phyloP scores from a whole-genome alignment of 1,140 invertebrate genomes.

The Epicauta chinensis region DNA sequence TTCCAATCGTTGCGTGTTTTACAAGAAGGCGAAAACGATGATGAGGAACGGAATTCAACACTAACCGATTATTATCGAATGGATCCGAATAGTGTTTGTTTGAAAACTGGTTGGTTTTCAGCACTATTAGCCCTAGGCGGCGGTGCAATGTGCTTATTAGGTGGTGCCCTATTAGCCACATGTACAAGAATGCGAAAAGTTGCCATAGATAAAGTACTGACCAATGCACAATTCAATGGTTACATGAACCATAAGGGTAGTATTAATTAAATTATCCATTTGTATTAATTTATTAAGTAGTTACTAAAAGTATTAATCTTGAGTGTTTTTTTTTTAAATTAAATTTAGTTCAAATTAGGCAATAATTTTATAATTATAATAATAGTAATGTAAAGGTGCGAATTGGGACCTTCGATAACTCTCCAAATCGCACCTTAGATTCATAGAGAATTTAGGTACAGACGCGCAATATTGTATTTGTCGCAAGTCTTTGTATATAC shows the following conservation, averaged over 20 bases:
- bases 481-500: no score
- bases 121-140: slow-evolving; percentile 65
- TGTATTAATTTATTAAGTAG: no score
- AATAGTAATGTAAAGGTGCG: no score
- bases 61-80: slow-evolving; percentile 24
- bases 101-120: slow-evolving; percentile 68
- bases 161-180: slow-evolving; percentile 61
- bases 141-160: slow-evolving; percentile 59
- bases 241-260: slow-evolving; percentile 68
- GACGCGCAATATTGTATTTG: no score
- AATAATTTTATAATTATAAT: no score
- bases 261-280: slow-evolving; percentile 55
- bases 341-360: no score
- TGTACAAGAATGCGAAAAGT: slow-evolving; percentile 60
- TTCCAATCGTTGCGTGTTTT: slow-evolving; percentile 82
- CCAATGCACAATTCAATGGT: slow-evolving; percentile 51
- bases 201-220: slow-evolving; percentile 46
- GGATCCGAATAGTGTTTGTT: slow-evolving; percentile 60
- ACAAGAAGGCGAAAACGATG: slow-evolving; percentile 70
- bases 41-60: slow-evolving; percentile 44
- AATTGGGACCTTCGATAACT: no score
- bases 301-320: no score
- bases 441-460: no score
- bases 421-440: no score
- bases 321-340: no score